Conservation (phyloP, 2,888 invertebrate genomes). For the Anthrax anthrax region DNA sequence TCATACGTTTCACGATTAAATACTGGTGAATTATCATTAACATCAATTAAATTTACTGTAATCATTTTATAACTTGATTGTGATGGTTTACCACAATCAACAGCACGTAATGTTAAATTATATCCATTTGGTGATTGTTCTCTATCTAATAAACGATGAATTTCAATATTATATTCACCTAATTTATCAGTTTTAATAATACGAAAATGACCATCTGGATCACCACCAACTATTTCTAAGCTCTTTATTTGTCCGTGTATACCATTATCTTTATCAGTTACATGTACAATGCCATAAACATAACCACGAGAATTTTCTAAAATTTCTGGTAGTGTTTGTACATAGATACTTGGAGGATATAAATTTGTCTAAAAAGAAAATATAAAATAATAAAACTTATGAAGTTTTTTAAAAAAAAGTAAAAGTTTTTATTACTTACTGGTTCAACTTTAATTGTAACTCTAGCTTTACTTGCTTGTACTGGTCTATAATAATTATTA, state of each 20-base stretch:
- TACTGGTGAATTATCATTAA: slow-evolving; percentile 75
- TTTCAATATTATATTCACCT: slow-evolving; percentile 67
- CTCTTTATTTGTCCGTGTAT: slow-evolving; percentile 69
- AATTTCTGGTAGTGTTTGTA: slow-evolving; percentile 65
- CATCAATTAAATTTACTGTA: slow-evolving; percentile 64
- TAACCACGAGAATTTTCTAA: slow-evolving; percentile 67
- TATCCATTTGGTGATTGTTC: slow-evolving; percentile 67
- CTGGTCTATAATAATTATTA: slow-evolving; percentile 28
- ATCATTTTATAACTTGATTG: slow-evolving; percentile 66
- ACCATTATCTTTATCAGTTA: slow-evolving; percentile 70
- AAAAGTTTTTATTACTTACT: slow-evolving; percentile 17
- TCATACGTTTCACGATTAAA: slow-evolving; percentile 79
- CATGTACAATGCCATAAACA: slow-evolving; percentile 79
- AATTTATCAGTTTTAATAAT: slow-evolving; percentile 47
- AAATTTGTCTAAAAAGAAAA: slow-evolving; percentile 51
- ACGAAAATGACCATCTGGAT: slow-evolving; percentile 78
- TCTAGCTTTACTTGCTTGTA: slow-evolving; percentile 56
- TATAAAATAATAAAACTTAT: no score
- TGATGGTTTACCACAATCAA: slow-evolving; percentile 68
- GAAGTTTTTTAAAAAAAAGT: no score
- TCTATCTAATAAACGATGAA: slow-evolving; percentile 62
- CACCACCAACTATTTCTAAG: slow-evolving; percentile 76
- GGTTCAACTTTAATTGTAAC: slow-evolving; percentile 63
- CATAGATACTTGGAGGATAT: slow-evolving; percentile 69
- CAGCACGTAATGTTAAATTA: slow-evolving; percentile 72